Evolutionary conservation across 2,888 invertebrate species (phyloP), one percentile per base, ranked within the genome.

Genomic region (Apamea crenata): DNA sequence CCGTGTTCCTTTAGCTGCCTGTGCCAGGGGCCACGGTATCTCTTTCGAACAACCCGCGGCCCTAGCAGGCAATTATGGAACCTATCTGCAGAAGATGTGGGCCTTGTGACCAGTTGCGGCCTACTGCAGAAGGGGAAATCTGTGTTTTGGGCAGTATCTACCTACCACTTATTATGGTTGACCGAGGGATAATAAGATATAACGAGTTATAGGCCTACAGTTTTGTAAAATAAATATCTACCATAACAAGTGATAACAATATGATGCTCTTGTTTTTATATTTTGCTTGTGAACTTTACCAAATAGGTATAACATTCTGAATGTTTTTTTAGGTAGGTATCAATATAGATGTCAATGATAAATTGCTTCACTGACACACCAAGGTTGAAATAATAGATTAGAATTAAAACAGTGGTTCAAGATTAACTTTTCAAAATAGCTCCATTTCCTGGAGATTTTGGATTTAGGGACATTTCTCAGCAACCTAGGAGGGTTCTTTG

Each of bases 161-260:
- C 16, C 18, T 32, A 76, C 63, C 16, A 8, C 0, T 69, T 76
- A 75, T 25, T 67, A 67, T 29, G 16, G 66, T 81, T 36, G 8
- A 61, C 50, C 67, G 78, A 70, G 83, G 68, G 47, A 53, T 81
- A 47, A 50, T 68, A 56, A 18, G 7, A 63, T 65, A 50, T 81
- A 77, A 32, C 18, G 16, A 40, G 10, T 16, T 36, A 16, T 50
- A 82, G 36, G 29, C 65, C 59, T 65, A 84, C 21, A 44, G 36
- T 68, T 70, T 82, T 65, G 68, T 32, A 21, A 14, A 12, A 72
- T 63, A 25, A 63, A 36, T 50, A 44, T 29, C 29, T 68, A 44
- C n/a, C 71, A 75, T 72, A 83, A 81, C 75, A 83, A 74, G n/a
- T 68, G 83, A 86, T 86, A 82, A 77, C 7, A 47, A 32, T 78